Base-by-base conservation (phyloP, 1,140 invertebrate species). In the Branchinecta lindahli region DNA sequence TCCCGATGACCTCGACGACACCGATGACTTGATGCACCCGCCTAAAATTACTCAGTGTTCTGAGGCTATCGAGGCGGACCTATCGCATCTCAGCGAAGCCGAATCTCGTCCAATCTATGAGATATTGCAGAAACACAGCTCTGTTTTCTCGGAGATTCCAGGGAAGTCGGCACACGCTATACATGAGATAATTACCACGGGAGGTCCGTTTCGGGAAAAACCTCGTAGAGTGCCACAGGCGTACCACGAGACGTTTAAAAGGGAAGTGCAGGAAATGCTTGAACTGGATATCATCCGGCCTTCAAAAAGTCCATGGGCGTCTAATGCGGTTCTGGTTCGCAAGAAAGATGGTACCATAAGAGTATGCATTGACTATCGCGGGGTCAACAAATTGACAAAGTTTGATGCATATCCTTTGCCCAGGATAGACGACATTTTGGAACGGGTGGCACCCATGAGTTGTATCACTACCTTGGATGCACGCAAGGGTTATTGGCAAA, bases 321-420 rank as follows among this genome's bases (percentile, higher is more conserved):
- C 78, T 0, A 82, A 81, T 1, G 72, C 82, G 0, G 77, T 84
- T 0, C 68, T 84, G 12, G 78, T 83, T 0, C 74, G 76, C 71
- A 86, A 86, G 70, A 81, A 81, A 46, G 79, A 83, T 70, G 77
- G 77, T 4, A 72, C 72, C 0, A 72, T 73, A 0, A 67, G 82
- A 15, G 81, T 83, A 69, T 83, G 82, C 75, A 73, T 84, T 0
- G 82, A 85, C 73, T 84, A 79, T 72, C 72, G 82, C 8, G 44
- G 68, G 8, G 71, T 83, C 3, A 83, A 83, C 74, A n/a, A 44
- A 0, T 69, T 77, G 6, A 80, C 77, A 0, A 72, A 67, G 7
- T 71, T 73, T 67, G 79, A 81, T 66, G 47, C 70, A 15, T 85
- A 80, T 75, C 82, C 83, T 6, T 74, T 85, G 12, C 83, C 82